Percentiles rank a stretch among this genome's conserved stretches.
phyloP scores from a whole-genome alignment of 2,888 invertebrate species.

The Melitaea athalia region DNA sequence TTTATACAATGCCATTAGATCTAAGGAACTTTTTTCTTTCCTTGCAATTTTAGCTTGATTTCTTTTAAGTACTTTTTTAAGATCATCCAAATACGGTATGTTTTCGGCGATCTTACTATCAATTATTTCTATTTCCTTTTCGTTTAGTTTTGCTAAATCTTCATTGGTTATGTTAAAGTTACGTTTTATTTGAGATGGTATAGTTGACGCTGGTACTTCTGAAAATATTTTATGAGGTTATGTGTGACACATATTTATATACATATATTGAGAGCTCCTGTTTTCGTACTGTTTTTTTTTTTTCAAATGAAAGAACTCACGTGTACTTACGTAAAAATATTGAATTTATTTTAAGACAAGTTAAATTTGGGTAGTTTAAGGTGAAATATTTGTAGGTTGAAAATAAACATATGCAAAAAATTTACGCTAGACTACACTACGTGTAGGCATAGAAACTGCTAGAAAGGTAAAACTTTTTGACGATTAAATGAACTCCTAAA shows the following conservation, averaged over 20 bases:
- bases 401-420: too few species aligned
- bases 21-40: constrained; percentile 53
- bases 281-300: too few species aligned
- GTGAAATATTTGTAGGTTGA: too few species aligned
- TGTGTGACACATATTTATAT: background rate
- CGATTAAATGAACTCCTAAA: too few species aligned
- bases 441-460: too few species aligned
- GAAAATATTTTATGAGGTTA: constrained; percentile 24
- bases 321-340: too few species aligned
- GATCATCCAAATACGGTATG: constrained; percentile 64
- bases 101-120: constrained; percentile 64
- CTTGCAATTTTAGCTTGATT: constrained; percentile 48
- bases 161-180: constrained; percentile 56
- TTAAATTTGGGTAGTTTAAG: too few species aligned
- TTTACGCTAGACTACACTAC: too few species aligned
- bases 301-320: too few species aligned
- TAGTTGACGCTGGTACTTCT: constrained; percentile 38
- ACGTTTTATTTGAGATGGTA: constrained; percentile 54
- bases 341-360: too few species aligned
- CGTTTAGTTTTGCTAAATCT: constrained; percentile 54
- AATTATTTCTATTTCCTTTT: constrained; percentile 70
- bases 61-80: constrained; percentile 58
- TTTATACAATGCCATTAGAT: constrained; percentile 62
- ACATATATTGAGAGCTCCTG: background rate
- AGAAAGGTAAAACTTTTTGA: too few species aligned